Evolutionary conservation across 2,797 vertebrate genomes (phyloP).

Genomic region (Urosaurus nigricauda): DNA sequence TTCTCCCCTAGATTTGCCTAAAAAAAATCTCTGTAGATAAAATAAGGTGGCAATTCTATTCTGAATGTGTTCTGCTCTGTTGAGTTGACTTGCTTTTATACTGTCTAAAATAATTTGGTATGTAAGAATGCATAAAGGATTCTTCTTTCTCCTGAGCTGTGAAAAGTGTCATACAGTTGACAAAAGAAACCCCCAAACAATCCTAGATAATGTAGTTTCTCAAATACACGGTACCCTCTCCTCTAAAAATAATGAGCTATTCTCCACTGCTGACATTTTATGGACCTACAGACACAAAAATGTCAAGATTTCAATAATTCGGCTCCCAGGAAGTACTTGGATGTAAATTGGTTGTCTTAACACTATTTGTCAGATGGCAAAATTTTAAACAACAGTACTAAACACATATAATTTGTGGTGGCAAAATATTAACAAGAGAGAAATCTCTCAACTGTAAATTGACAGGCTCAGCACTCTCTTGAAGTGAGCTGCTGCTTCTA

Average conservation of each 20-base stretch:
- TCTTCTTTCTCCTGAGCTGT: background rate
- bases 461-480: conserved; percentile 70
- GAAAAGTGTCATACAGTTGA: conserved; percentile 10
- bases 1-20: background rate
- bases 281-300: conserved; percentile 49
- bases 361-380: conserved; percentile 75
- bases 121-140: background rate
- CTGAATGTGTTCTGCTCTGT: background rate
- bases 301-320: conserved; percentile 67
- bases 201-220: conserved; percentile 11
- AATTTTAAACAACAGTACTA: conserved; percentile 72
- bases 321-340: conserved; percentile 65
- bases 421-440: conserved; percentile 71
- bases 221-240: conserved; percentile 42
- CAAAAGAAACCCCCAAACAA: conserved; percentile 11
- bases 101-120: conserved; percentile 16
- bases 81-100: background rate
- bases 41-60: conserved; percentile 6
- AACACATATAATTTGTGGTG: conserved; percentile 69
- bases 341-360: conserved; percentile 65
- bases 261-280: conserved; percentile 52
- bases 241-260: conserved; percentile 58
- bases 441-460: conserved; percentile 74
- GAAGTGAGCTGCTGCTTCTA: conserved; percentile 66
- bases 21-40: background rate